Conservation (phyloP, 2,113 vertebrate species). For the Chrysemys picta region DNA sequence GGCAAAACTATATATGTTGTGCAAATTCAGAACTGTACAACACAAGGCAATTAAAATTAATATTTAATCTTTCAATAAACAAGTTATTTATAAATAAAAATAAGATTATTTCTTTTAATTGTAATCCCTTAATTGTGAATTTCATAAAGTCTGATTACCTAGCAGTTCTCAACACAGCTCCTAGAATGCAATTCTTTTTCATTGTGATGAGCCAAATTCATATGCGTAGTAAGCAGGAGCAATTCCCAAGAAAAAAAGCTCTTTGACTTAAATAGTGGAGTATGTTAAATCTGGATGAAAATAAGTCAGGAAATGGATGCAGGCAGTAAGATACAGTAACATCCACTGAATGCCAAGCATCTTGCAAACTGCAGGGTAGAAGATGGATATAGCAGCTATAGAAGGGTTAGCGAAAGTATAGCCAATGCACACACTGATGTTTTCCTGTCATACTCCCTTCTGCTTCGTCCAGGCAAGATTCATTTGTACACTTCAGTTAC, state of each 20-base stretch:
- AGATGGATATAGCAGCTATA: background rate
- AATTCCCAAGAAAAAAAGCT: background rate
- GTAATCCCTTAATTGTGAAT: background rate
- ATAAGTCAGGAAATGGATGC: background rate
- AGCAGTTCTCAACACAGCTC: background rate
- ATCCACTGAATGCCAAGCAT: background rate
- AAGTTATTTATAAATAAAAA: background rate
- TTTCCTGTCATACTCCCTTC: background rate
- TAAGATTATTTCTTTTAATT: background rate
- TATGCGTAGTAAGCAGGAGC: background rate
- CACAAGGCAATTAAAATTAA: background rate
- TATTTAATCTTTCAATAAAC: background rate
- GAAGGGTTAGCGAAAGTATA: background rate
- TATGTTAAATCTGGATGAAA: background rate
- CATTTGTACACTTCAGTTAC: background rate
- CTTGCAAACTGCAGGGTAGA: background rate
- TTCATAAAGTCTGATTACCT: background rate
- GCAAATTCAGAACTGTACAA: background rate
- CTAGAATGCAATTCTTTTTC: background rate
- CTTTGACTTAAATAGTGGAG: background rate
- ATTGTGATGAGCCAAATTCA: background rate
- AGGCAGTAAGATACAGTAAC: background rate
- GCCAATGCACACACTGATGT: rapidly evolving
- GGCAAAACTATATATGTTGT: background rate
- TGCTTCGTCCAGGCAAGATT: background rate